Evolutionary conservation across 2,888 invertebrate genomes (phyloP), one percentile per base, ranked within the genome.

Genomic region (Sycophila texana): DNA sequence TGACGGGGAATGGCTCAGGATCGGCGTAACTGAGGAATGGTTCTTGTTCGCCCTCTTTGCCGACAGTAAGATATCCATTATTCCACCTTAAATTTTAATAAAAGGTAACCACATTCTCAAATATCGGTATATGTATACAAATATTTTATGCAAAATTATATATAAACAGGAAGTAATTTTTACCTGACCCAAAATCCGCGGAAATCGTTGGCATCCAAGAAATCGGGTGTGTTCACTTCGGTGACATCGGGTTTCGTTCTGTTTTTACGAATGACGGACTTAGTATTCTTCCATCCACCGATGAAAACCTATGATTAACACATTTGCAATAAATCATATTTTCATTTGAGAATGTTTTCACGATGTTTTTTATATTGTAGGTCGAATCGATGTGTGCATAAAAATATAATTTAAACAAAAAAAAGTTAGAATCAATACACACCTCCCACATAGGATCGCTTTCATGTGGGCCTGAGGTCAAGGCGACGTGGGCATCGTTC

Each of bases 261-360:
- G 91, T 97, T 96, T 87, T 93, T 94, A 79, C 97, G 94, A 87
- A 96, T 96, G 0, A 96, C 95, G 51, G 96, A 96, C 91, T 96
- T 96, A 82, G 93, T 92, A 90, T 97, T 97, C 30, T 93, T 93
- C 97, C 97, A 98, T 49, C 97, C 97, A 47, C 97, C 97, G 85
- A 98, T 92, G 91, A 97, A 96, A 73, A 97, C 89, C 94, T 26
- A n/a, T 94, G 88, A 0, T 18, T 30, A 51, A 10, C 1, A 10
- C 39, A 10, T 7, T 39, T 10, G 39, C 7, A 39, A 12, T 68
- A 30, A 5, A 4, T 7, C 0, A 30, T 5, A 30, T 39, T 4
- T 39, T 39, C 7, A 30, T 30, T 3, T 4, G 30, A 30, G 30
- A 30, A 30, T 5, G 30, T 5, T 55, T 55, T 68, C 13, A 66